Percentiles rank a stretch among this genome's conserved stretches.
phyloP scores from a whole-genome alignment of 1,140 invertebrate species.

The Radopholus similis region DNA sequence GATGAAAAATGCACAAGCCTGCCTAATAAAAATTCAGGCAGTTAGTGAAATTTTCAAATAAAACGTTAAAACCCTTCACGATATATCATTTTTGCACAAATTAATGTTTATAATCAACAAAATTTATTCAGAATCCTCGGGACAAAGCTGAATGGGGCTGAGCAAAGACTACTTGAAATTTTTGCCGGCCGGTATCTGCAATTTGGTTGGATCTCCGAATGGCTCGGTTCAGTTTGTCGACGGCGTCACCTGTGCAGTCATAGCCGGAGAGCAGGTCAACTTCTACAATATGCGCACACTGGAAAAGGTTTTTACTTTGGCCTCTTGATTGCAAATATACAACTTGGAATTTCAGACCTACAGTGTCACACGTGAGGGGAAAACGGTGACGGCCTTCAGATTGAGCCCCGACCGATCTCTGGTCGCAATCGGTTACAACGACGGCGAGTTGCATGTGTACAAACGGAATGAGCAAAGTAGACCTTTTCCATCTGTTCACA shows the following conservation, averaged over 20 bases:
- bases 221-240: constrained; percentile 50
- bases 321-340: neutral
- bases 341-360: constrained; percentile 30
- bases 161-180: constrained; percentile 94
- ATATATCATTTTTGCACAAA: too few species aligned
- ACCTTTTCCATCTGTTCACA: neutral
- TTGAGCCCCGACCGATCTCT: constrained; percentile 65
- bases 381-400: constrained; percentile 40
- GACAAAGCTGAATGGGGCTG: constrained; percentile 87
- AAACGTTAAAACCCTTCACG: too few species aligned
- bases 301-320: constrained; percentile 70
- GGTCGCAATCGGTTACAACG: constrained; percentile 83
- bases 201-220: constrained; percentile 55
- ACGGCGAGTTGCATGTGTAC: constrained; percentile 81
- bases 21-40: too few species aligned
- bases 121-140: too few species aligned
- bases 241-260: constrained; percentile 72
- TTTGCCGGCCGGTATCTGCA: constrained; percentile 67
- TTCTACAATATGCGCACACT: constrained; percentile 87
- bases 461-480: constrained; percentile 45
- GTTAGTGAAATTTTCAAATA: too few species aligned
- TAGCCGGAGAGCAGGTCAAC: constrained; percentile 84
- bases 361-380: constrained; percentile 36
- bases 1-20: too few species aligned
- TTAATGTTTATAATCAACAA: too few species aligned